phyloP scores from a whole-genome alignment of 2,888 invertebrate species.

The Plagodis dolabraria region DNA sequence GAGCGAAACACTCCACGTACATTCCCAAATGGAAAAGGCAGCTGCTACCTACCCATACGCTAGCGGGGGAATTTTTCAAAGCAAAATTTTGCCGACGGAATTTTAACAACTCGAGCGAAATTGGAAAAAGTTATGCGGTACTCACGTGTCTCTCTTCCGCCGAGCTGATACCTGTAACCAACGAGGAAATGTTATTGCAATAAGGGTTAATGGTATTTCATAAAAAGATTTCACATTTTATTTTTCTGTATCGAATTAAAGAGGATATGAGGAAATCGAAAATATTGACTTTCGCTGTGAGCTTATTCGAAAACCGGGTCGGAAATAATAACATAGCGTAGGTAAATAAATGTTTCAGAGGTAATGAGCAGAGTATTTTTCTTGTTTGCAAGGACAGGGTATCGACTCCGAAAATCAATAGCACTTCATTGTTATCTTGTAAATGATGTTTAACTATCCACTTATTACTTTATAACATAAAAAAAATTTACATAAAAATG shows the following conservation, averaged over 20 bases:
- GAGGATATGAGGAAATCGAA: slow-evolving; percentile 27
- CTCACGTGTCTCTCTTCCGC: slow-evolving; percentile 83
- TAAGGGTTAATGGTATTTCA: slow-evolving; percentile 22
- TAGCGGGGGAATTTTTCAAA: slow-evolving; percentile 74
- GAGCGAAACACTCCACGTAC: slow-evolving; percentile 78
- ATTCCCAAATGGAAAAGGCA: slow-evolving; percentile 79
- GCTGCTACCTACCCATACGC: slow-evolving; percentile 52
- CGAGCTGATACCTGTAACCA: slow-evolving; percentile 80
- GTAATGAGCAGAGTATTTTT: slow-evolving; percentile 23
- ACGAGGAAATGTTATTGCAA: slow-evolving; percentile 37
- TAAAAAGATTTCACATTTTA: slow-evolving; percentile 24
- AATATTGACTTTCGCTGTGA: slow-evolving; percentile 22
- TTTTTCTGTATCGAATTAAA: slow-evolving; percentile 22
- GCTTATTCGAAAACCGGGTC: slow-evolving; percentile 17
- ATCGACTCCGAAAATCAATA: slow-evolving; percentile 3
- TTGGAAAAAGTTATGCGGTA: slow-evolving; percentile 70
- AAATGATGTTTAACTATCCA: too few relatives aligned
- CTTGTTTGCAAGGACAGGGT: slow-evolving; percentile 8
- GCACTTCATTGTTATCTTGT: too few relatives aligned
- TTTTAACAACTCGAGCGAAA: slow-evolving; percentile 67
- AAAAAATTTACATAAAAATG: too few relatives aligned
- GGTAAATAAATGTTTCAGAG: slow-evolving; percentile 11
- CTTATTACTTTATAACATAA: too few relatives aligned
- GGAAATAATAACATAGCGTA: slow-evolving; percentile 21
- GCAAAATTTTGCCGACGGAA: slow-evolving; percentile 65